Evolutionary conservation across 2,888 invertebrate species (phyloP).

Genomic region (Nebria brevicollis): DNA sequence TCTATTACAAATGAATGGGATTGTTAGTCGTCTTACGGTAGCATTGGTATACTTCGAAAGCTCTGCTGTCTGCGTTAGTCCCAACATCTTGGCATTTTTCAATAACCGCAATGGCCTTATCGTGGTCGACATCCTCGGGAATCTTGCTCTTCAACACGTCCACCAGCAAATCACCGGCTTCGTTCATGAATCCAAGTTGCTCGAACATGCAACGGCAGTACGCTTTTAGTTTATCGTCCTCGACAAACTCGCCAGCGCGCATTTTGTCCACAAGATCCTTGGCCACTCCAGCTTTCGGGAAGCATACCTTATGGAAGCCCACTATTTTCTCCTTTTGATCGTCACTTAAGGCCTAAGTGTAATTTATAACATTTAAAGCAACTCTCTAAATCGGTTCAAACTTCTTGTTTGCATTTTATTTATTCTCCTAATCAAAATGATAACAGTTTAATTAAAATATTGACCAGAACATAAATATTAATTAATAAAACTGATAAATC

Average conservation of each 20-base stretch:
- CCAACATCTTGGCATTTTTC: slow-evolving; percentile 43
- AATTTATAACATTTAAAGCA: background rate
- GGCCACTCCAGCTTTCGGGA: slow-evolving; percentile 41
- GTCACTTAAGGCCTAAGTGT: slow-evolving; percentile 25
- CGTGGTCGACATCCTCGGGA: slow-evolving; percentile 31
- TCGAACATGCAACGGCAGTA: slow-evolving; percentile 47
- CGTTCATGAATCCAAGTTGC: slow-evolving; percentile 44
- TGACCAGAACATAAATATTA: background rate
- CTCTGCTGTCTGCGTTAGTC: slow-evolving; percentile 46
- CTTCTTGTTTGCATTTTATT: background rate
- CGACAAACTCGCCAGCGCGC: slow-evolving; percentile 46
- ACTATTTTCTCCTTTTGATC: slow-evolving; percentile 44
- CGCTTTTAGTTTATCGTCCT: slow-evolving; percentile 42
- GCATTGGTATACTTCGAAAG: slow-evolving; percentile 48
- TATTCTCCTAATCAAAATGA: slow-evolving; percentile 31
- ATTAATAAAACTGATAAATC: slow-evolving; percentile 1
- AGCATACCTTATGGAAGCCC: slow-evolving; percentile 27
- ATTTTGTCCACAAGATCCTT: slow-evolving; percentile 42
- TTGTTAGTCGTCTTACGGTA: slow-evolving; percentile 43
- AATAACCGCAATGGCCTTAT: slow-evolving; percentile 31
- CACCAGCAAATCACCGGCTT: slow-evolving; percentile 38
- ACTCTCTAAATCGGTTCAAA: no score
- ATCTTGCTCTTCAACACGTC: slow-evolving; percentile 43
- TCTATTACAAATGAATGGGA: slow-evolving; percentile 29
- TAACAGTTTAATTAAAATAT: slow-evolving; percentile 51